Evolutionary conservation across 1,140 invertebrate genomes (phyloP), one percentile per base, ranked within the genome.

Genomic region (Drosophila triauraria): DNA sequence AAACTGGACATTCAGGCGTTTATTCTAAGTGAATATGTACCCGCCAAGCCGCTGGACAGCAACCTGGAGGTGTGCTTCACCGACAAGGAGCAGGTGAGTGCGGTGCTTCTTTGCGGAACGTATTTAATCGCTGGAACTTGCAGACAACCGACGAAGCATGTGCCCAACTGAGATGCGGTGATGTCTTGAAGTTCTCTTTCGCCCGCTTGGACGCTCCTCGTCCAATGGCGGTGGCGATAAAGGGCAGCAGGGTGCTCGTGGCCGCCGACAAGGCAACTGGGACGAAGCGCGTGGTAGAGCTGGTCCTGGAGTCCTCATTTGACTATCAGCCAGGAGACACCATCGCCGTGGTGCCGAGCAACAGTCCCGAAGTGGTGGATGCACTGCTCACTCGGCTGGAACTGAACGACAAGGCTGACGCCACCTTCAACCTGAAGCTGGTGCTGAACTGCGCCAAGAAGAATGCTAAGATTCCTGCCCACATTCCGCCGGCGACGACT

Each of bases 401-500:
- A 9, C 30, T 91, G 0, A 43, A 0, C 3, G 17, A 69, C 4
- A 72, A 80, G 32, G 77, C 91, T 2, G 81, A 92, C n/a, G 35
- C n/a, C 4, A 30, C 0, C 1, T 86, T 77, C 30, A 51, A 72
- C 27, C 20, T 91, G 1, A 44, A 61, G 35, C 43, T 91, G 10
- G 30, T 25, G 0, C 13, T 63, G 4, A 75, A 63, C 7, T 82
- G 82, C 20, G 65, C 68, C 9, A 92, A 91, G 15, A 93, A 92
- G 51, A 72, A 10, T 9, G 65, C 81, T 9, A 91, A 82, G 51
- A 46, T 93, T 42, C 93, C 93, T 6, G 75, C 70, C 10, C 91
- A 93, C 75, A 81, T 94, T 62, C 93, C 93, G 3, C 3, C 30
- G 13, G 17, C 42, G 4, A 77, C 86, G 2, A 93, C 80, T 17